phyloP scores from a whole-genome alignment of 2,113 vertebrate species.

The Neogobius melanostomus region DNA sequence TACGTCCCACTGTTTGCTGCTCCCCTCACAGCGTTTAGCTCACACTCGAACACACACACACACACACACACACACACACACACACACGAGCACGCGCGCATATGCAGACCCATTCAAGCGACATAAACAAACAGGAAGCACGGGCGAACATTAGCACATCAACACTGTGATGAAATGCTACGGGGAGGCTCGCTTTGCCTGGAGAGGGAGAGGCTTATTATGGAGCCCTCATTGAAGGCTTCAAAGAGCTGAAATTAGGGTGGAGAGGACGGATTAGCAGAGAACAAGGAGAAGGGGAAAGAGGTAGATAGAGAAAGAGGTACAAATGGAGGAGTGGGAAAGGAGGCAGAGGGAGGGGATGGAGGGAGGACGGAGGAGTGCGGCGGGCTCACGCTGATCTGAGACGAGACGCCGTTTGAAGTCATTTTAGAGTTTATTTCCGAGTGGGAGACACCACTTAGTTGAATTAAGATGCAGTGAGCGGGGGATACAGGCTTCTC shows the following conservation, averaged over 20 bases:
- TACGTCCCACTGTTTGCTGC: slow-evolving; percentile 54
- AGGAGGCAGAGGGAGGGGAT: slow-evolving; percentile 29
- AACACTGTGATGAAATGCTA: slow-evolving; percentile 59
- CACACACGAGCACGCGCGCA: slow-evolving; percentile 10
- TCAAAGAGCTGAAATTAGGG: slow-evolving; percentile 80
- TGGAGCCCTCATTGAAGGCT: slow-evolving; percentile 76
- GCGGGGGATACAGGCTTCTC: slow-evolving; percentile 20
- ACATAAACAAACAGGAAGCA: slow-evolving; percentile 56
- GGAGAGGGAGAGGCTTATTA: slow-evolving; percentile 77
- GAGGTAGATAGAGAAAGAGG: slow-evolving; percentile 42
- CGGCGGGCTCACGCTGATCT: slow-evolving; percentile 57
- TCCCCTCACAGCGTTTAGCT: slow-evolving; percentile 51
- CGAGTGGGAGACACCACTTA: slow-evolving; percentile 47
- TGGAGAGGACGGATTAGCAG: slow-evolving; percentile 76
- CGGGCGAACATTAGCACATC: slow-evolving; percentile 50
- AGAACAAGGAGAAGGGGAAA: slow-evolving; percentile 58
- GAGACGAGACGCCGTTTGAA: slow-evolving; percentile 50
- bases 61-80: slow-evolving; percentile 11
- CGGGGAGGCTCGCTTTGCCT: slow-evolving; percentile 72
- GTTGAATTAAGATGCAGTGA: slow-evolving; percentile 35
- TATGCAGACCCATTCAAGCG: slow-evolving; percentile 13
- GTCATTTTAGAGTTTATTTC: slow-evolving; percentile 58
- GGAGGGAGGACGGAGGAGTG: slow-evolving; percentile 30
- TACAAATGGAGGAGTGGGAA: slow-evolving; percentile 37
- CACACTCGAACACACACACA: slow-evolving; percentile 15